Evolutionary conservation across 2,797 vertebrate species (phyloP), one percentile per base, ranked within the genome.

Genomic region (Psittacula derbiana): DNA sequence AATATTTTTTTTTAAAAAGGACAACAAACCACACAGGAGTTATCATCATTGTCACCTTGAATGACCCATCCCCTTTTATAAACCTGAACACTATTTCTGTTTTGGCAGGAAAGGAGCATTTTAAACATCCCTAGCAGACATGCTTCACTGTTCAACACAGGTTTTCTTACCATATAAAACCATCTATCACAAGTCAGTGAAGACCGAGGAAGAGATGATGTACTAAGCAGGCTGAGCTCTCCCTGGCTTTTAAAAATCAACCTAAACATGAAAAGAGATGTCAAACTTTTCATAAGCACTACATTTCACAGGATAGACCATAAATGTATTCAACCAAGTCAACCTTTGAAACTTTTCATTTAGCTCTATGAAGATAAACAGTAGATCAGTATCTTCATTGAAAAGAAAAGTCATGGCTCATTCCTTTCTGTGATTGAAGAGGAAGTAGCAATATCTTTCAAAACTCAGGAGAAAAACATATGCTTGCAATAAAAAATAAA

Each of bases 371-470:
- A 95, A 90, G 87, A 93, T 58, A 80, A 85, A 89, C 30, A 85
- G 49, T 49, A 79, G 33, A 93, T 95, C 81, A 95, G 92, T 80
- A 93, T 94, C 96, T 96, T 90, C 90, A 95, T 96, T 96, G 92
- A 87, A 95, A 80, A 80, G 57, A 86, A 96, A 94, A 58, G 89
- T 93, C 85, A 97, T 74, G 90, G 76, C 86, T 93, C 92, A 90
- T 93, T 93, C 91, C 80, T 95, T 92, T 88, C 81, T 80, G 61
- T 92, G 85, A 96, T 73, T 89, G 85, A 94, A 92, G 86, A 86
- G 49, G 83, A 92, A 69, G 62, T 16, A 85, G 75, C 70, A 76
- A 52, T 85, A 88, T 87, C 65, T 95, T 92, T 95, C 79, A 89
- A 93, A 95, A 88, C 93, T 92, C 96, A 90, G 66, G 91, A 80